Evolutionary conservation across 2,113 vertebrate species (phyloP).

Genomic region (Polypterus senegalus): DNA sequence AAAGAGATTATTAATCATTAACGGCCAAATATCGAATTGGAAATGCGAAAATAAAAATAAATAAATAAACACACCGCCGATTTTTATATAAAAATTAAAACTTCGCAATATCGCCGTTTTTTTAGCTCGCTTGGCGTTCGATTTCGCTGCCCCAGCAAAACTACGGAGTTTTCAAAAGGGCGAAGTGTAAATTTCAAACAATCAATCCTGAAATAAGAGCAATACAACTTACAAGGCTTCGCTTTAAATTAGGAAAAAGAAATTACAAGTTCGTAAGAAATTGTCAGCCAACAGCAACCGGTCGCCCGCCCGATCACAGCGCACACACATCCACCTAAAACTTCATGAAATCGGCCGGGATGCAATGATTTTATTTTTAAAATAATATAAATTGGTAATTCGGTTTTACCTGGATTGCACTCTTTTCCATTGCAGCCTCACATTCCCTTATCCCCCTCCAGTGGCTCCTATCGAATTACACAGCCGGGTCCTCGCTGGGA

Average conservation of each 20-base stretch:
- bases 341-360: too few species aligned
- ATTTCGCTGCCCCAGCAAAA: too few species aligned
- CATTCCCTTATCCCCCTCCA: conserved; percentile 50
- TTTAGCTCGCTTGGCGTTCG: too few species aligned
- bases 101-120: not conserved
- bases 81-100: not conserved
- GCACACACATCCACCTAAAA: too few species aligned
- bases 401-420: conserved; percentile 59
- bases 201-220: conserved; percentile 41
- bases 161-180: too few species aligned
- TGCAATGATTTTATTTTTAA: conserved; percentile 26
- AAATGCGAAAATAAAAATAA: conserved; percentile 33
- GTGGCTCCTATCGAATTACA: conserved; percentile 58
- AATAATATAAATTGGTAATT: conserved; percentile 33
- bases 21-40: conserved; percentile 36
- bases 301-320: too few species aligned
- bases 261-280: too few species aligned
- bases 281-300: too few species aligned
- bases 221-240: conserved; percentile 7
- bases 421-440: conserved; percentile 64
- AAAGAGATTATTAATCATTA: conserved; percentile 63
- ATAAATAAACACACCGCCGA: not conserved
- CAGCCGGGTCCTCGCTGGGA: conserved; percentile 57
- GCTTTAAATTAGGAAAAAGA: too few species aligned
- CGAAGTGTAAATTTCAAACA: conserved; percentile 44